Evolutionary conservation across 2,888 invertebrate species (phyloP).

Genomic region (Furcula furcula): DNA sequence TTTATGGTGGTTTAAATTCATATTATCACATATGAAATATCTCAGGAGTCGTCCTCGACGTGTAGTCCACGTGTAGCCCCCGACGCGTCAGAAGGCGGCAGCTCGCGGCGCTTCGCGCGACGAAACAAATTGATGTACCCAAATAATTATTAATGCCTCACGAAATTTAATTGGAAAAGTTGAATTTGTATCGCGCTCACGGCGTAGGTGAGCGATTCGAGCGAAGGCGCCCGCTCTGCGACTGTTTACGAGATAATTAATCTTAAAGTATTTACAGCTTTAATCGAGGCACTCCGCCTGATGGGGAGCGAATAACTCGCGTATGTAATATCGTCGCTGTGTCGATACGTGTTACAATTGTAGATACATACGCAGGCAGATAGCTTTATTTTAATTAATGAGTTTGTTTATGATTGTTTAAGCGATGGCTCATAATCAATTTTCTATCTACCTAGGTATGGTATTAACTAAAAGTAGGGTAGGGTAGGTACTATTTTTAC

Average conservation of each 20-base stretch:
- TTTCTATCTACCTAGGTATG: too few species aligned
- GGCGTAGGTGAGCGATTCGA: conserved; percentile 80
- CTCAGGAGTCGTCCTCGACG: conserved; percentile 32
- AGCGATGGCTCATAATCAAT: neutral
- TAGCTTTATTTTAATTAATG: conserved; percentile 1
- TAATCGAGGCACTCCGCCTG: conserved; percentile 75
- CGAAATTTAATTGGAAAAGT: conserved; percentile 84
- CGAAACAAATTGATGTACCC: conserved; percentile 83
- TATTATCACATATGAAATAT: conserved; percentile 16
- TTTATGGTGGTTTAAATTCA: conserved; percentile 5
- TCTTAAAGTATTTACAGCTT: conserved; percentile 82
- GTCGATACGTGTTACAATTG: conserved; percentile 37
- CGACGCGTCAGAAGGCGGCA: conserved; percentile 51
- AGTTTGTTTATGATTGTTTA: conserved; percentile 1
- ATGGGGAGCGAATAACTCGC: conserved; percentile 76
- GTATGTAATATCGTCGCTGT: conserved; percentile 73
- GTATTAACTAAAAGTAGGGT: too few species aligned
- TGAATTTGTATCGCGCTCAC: conserved; percentile 81
- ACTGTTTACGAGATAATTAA: conserved; percentile 82
- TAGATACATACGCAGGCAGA: conserved; percentile 2
- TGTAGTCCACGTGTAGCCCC: conserved; percentile 25
- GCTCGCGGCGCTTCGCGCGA: conserved; percentile 56
- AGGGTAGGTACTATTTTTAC: too few species aligned
- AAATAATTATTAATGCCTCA: conserved; percentile 83
- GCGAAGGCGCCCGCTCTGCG: conserved; percentile 63